Evolutionary conservation across 2,797 vertebrate genomes (phyloP).

Genomic region (Myoxocephalus aenaeus): DNA sequence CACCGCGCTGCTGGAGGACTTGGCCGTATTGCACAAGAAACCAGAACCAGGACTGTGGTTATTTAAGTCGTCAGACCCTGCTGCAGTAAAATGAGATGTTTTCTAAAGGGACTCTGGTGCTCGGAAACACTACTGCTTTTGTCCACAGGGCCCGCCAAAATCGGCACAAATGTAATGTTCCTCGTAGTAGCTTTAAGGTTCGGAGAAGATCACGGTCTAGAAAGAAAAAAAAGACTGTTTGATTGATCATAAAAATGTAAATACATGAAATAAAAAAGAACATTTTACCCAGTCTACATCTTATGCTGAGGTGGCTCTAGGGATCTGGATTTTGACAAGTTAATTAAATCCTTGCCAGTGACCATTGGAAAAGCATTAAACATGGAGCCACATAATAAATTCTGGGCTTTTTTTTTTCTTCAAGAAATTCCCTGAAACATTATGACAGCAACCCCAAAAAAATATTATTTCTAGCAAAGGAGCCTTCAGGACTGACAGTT

Average conservation of each 20-base stretch:
- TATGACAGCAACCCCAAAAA: slow-evolving; percentile 14
- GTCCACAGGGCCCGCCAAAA: too few relatives aligned
- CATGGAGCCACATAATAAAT: not conserved
- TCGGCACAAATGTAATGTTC: too few relatives aligned
- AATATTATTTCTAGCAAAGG: slow-evolving; percentile 13
- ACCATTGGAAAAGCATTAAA: not conserved
- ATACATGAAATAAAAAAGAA: not conserved
- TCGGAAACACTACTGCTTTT: too few relatives aligned
- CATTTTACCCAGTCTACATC: not conserved
- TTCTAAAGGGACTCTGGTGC: too few relatives aligned
- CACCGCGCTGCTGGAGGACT: too few relatives aligned
- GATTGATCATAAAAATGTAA: not conserved
- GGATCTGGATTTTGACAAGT: slow-evolving; percentile 23
- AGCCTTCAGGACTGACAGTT: slow-evolving; percentile 43
- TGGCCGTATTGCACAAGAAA: too few relatives aligned
- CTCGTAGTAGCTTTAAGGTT: too few relatives aligned
- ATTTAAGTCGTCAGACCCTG: too few relatives aligned
- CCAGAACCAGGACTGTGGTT: too few relatives aligned
- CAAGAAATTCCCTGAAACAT: slow-evolving; percentile 11
- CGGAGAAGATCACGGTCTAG: too few relatives aligned
- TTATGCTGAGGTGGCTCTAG: not conserved
- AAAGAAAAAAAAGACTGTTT: not conserved
- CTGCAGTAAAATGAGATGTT: too few relatives aligned
- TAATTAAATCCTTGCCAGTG: slow-evolving; percentile 35
- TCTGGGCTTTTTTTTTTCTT: not conserved